These are phyloP conservation scores for Onthophagus taurus DNA, from an alignment of 1,140 invertebrate genomes.

Conservation along the genomic window DNA sequence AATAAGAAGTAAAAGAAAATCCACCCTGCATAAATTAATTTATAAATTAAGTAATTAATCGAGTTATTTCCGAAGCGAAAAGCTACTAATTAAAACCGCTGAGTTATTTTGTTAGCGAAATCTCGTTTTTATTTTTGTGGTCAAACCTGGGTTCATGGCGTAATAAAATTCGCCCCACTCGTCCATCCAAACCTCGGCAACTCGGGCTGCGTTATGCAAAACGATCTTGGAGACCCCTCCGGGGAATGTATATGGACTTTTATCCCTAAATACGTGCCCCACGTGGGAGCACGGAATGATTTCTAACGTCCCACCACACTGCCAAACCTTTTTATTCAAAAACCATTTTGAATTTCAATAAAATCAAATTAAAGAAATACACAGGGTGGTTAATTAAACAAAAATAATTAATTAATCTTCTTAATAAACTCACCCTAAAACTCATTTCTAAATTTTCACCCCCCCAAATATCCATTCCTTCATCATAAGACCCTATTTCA, in stretches of 20 bases:
- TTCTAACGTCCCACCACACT: slow-evolving; percentile 92
- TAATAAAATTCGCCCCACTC: slow-evolving; percentile 98
- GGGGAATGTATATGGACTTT: slow-evolving; percentile 98
- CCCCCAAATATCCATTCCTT: slow-evolving; percentile 99
- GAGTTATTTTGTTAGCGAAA: not conserved
- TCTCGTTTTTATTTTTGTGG: too few relatives aligned
- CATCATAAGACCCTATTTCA: slow-evolving; percentile 93
- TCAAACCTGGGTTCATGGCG: slow-evolving; percentile 94
- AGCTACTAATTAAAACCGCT: not conserved
- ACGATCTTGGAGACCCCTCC: slow-evolving; percentile 96
- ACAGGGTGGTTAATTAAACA: not conserved
- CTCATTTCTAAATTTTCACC: slow-evolving; percentile 99
- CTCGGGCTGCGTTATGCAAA: slow-evolving; percentile 90
- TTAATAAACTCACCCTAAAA: slow-evolving; percentile 84
- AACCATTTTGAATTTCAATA: not conserved
- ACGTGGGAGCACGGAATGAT: slow-evolving; percentile 95
- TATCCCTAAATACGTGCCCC: slow-evolving; percentile 97
- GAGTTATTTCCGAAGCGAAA: too few relatives aligned
- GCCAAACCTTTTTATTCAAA: slow-evolving; percentile 99
- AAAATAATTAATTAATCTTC: slow-evolving; percentile 3
- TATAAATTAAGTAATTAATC: too few relatives aligned
- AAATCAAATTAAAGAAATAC: slow-evolving; percentile 3
- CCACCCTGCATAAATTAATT: too few relatives aligned
- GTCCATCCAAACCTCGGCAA: slow-evolving; percentile 98
- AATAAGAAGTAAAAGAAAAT: too few relatives aligned